These are phyloP conservation scores for Danaus chrysippus DNA, from an alignment of 2,888 invertebrate species.

Conservation along the genomic window DNA sequence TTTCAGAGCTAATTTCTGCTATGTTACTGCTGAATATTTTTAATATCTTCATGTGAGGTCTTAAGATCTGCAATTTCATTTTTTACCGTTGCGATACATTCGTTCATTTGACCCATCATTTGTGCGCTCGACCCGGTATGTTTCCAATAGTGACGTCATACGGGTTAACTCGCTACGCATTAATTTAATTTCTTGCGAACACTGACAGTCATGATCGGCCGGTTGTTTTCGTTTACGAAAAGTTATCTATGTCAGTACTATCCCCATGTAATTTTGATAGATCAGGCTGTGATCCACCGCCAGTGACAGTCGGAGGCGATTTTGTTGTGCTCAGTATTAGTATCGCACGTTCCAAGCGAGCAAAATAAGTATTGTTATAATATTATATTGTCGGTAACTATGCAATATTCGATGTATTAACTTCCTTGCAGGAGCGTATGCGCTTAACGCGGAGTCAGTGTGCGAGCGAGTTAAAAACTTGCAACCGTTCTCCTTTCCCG, in stretches of 20 bases:
- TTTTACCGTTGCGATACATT: conserved; percentile 17
- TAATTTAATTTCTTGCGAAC: conserved; percentile 18
- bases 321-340: conserved; percentile 13
- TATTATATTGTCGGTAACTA: not conserved
- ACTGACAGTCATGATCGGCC: conserved; percentile 14
- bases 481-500: conserved; percentile 13
- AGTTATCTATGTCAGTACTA: conserved; percentile 11
- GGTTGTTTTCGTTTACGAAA: conserved; percentile 21
- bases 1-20: conserved; percentile 15
- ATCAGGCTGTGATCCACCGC: conserved; percentile 24
- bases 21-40: conserved; percentile 16
- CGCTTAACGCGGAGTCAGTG: conserved; percentile 16
- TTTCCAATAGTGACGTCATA: conserved; percentile 20
- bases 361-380: conserved; percentile 6
- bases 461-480: conserved; percentile 22
- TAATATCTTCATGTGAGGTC: conserved; percentile 17
- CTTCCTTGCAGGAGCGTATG: conserved; percentile 13
- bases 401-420: conserved; percentile 11
- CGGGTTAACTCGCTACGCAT: conserved; percentile 17
- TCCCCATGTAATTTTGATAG: conserved; percentile 16
- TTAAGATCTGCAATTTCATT: conserved; percentile 12
- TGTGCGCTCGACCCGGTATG: conserved; percentile 16
- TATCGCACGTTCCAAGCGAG: conserved; percentile 2
- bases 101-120: conserved; percentile 16
- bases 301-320: conserved; percentile 17